Base-by-base conservation (phyloP, 2,113 vertebrate genomes). In the Panurus biarmicus region DNA sequence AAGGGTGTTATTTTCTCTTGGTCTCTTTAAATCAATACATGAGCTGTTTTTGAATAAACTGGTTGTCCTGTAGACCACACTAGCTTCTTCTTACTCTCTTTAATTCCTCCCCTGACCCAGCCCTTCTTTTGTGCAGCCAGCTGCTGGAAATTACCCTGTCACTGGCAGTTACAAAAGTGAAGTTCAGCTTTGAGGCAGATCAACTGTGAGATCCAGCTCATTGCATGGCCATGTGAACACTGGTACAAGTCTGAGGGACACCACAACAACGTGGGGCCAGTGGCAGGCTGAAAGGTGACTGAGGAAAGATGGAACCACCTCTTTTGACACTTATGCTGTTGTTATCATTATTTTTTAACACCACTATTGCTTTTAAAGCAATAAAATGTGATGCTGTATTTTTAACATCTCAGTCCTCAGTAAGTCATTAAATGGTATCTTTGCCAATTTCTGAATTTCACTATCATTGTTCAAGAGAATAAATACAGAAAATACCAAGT, bases 191-290 rank as follows among this genome's bases (percentile, higher is more conserved):
- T 71, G 48, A 85, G 33, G 11, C 70, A 67, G 53, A n/a, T 12
- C 33, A 78, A 29, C 9, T 65, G 11, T 54, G 38, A 33, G 47
- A 58, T 64, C 11, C 50, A 28, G 22, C 33, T 56, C 44, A 21
- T 5, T 79, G 36, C 19, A 5, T 0, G 0, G 35, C 74, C 45
- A 1, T 8, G 16, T 10, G 42, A 67, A 28, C 14, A 12, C n/a
- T 26, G 50, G 67, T 18, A 40, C 36, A 28, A 14, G 12, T 23
- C 44, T 57, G 62, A 69, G 50, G 31, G 45, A 21, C 50, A 38
- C 5, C 28, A 54, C 31, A 38, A 15, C 2, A 58, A 7, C 3
- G 2, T 7, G 11, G 4, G 14, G 28, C 38, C 19, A 26, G 31
- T 20, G 35, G 7, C 53, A 79, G 36, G 31, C 24, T 76, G 62